Conservation (phyloP, 2,888 invertebrate species). For the Cotesia congregata region DNA sequence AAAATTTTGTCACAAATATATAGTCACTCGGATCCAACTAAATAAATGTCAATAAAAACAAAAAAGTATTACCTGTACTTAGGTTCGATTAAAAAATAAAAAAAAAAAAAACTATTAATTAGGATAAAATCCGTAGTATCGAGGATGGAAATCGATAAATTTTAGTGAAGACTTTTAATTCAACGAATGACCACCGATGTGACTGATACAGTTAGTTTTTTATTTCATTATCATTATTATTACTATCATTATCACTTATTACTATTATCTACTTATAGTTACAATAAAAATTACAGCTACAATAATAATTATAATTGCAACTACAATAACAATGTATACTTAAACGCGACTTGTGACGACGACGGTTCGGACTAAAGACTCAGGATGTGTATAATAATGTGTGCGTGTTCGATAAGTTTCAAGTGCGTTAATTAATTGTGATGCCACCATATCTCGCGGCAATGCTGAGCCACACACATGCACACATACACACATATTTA, state of each 20-base stretch:
- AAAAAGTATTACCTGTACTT: too few relatives aligned
- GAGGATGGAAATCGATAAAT: background rate
- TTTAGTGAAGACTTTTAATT: background rate
- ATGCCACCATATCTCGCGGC: conserved; percentile 86
- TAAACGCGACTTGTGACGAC: background rate
- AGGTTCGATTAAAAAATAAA: too few relatives aligned
- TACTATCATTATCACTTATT: background rate
- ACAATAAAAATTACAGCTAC: background rate
- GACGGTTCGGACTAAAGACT: background rate
- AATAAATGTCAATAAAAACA: too few relatives aligned
- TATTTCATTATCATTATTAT: background rate
- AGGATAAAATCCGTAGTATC: background rate
- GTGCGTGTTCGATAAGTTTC: conserved; percentile 58
- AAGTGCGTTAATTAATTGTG: conserved; percentile 73
- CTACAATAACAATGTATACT: background rate
- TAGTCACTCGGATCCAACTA: too few relatives aligned
- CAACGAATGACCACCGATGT: background rate
- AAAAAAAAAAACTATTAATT: too few relatives aligned
- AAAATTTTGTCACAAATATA: background rate
- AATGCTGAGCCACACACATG: conserved; percentile 64
- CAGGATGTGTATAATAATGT: conserved; percentile 37
- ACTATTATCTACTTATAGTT: background rate
- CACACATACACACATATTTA: background rate
- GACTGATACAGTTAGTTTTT: background rate
- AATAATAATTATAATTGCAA: background rate